These are phyloP conservation scores for Ectemnius continuus DNA, from an alignment of 2,888 invertebrate species.

Conservation along the genomic window DNA sequence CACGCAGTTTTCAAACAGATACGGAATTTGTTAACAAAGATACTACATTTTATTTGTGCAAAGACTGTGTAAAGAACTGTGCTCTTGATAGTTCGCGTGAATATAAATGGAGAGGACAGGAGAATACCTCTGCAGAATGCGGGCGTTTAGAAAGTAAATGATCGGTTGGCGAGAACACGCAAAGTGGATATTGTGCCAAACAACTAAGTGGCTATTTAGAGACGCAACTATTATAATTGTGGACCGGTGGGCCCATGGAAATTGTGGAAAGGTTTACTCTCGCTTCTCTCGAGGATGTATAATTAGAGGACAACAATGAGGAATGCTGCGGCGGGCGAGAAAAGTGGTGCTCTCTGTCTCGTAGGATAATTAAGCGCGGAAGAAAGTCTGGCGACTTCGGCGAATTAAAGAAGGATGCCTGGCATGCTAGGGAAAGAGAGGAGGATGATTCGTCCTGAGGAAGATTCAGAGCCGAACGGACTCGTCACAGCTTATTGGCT, in stretches of 20 bases:
- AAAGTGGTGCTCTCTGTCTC: constrained; percentile 14
- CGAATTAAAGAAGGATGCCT: constrained; percentile 1
- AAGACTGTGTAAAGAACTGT: too few species aligned
- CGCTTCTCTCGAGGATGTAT: constrained; percentile 14
- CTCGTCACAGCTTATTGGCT: constrained; percentile 69
- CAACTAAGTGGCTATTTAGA: too few species aligned
- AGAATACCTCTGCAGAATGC: neutral
- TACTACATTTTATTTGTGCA: too few species aligned
- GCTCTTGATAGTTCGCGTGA: neutral
- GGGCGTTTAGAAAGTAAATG: neutral
- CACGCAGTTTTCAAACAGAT: too few species aligned
- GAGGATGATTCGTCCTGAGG: constrained; percentile 51
- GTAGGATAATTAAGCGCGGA: constrained; percentile 62
- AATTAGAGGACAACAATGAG: constrained; percentile 27
- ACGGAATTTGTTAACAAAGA: too few species aligned
- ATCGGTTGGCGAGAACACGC: too few species aligned
- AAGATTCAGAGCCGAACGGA: constrained; percentile 74
- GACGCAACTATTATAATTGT: too few species aligned
- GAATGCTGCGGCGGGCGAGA: constrained; percentile 17
- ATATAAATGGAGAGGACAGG: neutral
- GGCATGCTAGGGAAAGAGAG: neutral
- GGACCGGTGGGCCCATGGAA: neutral
- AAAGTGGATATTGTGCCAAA: too few species aligned
- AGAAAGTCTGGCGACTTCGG: constrained; percentile 59
- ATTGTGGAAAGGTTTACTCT: neutral